Conservation (phyloP, 2,888 invertebrate genomes). For the Palloptera scutellata region DNA sequence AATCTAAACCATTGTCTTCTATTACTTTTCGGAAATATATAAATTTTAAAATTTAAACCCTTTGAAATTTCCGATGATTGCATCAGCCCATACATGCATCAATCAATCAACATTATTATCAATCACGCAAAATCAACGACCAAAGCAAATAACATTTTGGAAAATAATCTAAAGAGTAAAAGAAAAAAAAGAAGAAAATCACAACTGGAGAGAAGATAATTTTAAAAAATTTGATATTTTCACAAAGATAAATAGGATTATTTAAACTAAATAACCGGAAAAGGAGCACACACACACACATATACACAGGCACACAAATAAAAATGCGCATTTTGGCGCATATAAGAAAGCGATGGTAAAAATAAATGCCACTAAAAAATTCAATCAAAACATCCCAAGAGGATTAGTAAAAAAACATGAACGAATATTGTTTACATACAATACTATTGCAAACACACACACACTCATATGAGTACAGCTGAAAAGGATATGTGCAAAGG, state of each 20-base stretch:
- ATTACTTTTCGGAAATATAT: neutral
- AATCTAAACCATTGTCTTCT: no score
- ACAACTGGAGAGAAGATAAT: conserved; percentile 2
- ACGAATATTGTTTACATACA: neutral
- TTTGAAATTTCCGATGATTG: no score
- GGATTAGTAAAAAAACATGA: neutral
- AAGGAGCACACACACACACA: neutral
- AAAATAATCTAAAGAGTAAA: conserved; percentile 7
- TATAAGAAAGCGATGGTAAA: no score
- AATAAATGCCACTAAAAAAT: conserved; percentile 1
- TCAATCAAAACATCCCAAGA: conserved; percentile 5
- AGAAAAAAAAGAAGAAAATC: neutral
- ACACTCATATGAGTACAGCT: neutral
- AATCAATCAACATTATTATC: conserved; percentile 32
- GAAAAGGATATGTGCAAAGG: neutral
- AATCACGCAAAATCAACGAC: conserved; percentile 27
- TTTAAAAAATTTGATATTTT: conserved; percentile 14
- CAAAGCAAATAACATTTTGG: conserved; percentile 6
- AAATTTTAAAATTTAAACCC: conserved; percentile 18
- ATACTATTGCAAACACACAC: neutral
- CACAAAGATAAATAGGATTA: conserved; percentile 7
- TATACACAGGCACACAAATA: neutral
- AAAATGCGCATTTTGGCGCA: conserved; percentile 2
- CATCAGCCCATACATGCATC: conserved; percentile 6
- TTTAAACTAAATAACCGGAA: neutral